Evolutionary conservation across 2,888 invertebrate genomes (phyloP).

Genomic region (Amphipyra tragopoginis): DNA sequence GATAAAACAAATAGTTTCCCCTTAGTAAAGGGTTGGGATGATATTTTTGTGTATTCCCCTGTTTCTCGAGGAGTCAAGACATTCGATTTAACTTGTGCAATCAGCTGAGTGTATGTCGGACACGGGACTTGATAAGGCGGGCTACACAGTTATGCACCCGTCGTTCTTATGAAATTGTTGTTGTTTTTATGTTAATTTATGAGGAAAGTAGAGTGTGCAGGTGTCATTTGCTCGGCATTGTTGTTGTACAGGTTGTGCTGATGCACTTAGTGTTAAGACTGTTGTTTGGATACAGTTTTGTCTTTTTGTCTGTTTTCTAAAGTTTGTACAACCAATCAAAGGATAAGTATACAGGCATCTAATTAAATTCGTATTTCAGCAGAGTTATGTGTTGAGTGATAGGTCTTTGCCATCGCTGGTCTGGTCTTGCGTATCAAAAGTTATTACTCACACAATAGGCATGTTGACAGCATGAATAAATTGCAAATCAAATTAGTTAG

Average conservation of each 20-base stretch:
- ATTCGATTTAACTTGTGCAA: slow-evolving; percentile 66
- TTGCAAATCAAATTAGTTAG: no score
- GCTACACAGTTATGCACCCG: background rate
- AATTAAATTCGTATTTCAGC: no score
- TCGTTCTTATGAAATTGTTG: slow-evolving; percentile 14
- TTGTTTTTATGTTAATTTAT: slow-evolving; percentile 4
- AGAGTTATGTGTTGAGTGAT: no score
- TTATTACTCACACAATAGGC: no score
- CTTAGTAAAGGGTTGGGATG: slow-evolving; percentile 14
- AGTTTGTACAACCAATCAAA: no score
- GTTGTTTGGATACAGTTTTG: no score
- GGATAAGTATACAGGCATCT: no score
- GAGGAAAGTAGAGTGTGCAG: background rate
- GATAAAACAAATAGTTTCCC: slow-evolving; percentile 1
- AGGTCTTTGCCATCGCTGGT: no score
- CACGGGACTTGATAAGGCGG: slow-evolving; percentile 17
- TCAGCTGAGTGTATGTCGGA: slow-evolving; percentile 54
- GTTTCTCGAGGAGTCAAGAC: slow-evolving; percentile 38
- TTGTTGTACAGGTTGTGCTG: background rate
- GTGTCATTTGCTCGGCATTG: background rate
- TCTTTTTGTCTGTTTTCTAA: no score
- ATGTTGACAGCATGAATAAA: no score
- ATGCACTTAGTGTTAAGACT: no score
- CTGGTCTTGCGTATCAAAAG: no score
- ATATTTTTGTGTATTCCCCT: slow-evolving; percentile 28